These are phyloP conservation scores for Aphaenogaster rudis DNA, from an alignment of 1,140 invertebrate genomes.

Conservation along the genomic window DNA sequence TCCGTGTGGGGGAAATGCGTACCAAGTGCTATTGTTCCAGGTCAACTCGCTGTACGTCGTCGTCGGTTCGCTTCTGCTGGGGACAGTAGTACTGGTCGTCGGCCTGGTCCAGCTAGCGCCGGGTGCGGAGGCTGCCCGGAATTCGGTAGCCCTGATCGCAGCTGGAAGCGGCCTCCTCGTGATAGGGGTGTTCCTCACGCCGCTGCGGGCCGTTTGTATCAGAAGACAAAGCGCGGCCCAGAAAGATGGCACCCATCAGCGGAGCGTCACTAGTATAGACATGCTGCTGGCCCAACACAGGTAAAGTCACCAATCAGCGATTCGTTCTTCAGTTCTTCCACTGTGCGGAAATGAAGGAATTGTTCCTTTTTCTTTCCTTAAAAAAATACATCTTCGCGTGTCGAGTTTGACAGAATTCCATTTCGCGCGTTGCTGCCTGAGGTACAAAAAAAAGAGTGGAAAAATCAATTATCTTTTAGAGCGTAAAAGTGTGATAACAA, in stretches of 20 bases:
- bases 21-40: conserved; percentile 81
- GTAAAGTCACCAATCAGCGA: conserved; percentile 65
- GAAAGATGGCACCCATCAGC: conserved; percentile 84
- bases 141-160: conserved; percentile 90
- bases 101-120: conserved; percentile 93
- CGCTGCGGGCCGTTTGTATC: conserved; percentile 83
- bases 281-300: conserved; percentile 84
- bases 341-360: background rate
- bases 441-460: too few relatives aligned
- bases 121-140: conserved; percentile 92
- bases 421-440: too few relatives aligned
- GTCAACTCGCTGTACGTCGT: conserved; percentile 91
- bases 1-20: background rate
- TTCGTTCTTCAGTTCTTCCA: background rate
- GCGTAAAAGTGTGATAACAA: too few relatives aligned
- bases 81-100: conserved; percentile 92
- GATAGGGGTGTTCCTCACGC: conserved; percentile 80
- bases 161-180: conserved; percentile 88
- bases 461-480: too few relatives aligned
- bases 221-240: conserved; percentile 80
- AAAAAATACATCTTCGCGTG: background rate
- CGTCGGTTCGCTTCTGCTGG: conserved; percentile 91
- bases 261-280: conserved; percentile 85
- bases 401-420: background rate
- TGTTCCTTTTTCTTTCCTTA: background rate